Evolutionary conservation across 2,797 vertebrate genomes (phyloP).

Genomic region (Hydrolagus colliei): DNA sequence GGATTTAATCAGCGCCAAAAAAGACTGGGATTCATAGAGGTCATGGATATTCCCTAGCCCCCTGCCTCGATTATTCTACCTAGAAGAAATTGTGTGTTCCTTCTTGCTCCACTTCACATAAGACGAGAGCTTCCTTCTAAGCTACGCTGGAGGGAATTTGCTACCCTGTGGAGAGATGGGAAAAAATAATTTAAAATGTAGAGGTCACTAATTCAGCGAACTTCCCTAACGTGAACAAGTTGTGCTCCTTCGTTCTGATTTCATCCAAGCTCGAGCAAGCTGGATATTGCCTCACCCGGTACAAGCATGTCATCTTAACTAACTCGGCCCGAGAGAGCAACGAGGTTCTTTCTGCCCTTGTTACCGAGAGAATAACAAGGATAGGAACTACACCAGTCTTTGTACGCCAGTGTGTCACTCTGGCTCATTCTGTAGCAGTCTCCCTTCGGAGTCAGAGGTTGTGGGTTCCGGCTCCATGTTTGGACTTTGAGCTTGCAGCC

Average conservation of each 20-base stretch:
- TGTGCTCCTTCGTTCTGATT: neutral
- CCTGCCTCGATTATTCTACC: neutral
- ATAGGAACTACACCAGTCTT: too few species aligned
- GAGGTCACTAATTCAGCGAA: conserved; percentile 20
- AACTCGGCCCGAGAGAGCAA: neutral
- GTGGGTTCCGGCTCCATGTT: too few species aligned
- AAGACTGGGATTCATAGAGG: neutral
- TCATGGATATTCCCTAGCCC: conserved; percentile 3
- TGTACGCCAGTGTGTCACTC: too few species aligned
- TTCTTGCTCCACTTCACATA: conserved; percentile 5
- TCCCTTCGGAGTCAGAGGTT: too few species aligned
- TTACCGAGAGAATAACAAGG: too few species aligned
- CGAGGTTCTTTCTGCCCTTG: neutral
- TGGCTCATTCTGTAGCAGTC: too few species aligned
- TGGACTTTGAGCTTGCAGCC: too few species aligned
- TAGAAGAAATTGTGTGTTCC: neutral
- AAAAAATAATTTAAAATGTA: conserved; percentile 12
- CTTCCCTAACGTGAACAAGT: conserved; percentile 6
- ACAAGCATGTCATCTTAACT: neutral
- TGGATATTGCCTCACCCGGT: neutral
- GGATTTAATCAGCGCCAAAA: neutral
- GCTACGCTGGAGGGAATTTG: neutral
- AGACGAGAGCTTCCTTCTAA: neutral
- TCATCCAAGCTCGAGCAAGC: conserved; percentile 5
- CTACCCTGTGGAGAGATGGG: neutral